Percentiles rank a stretch among this genome's conserved stretches.
These are phyloP conservation scores for Tragelaphus strepsiceros DNA, from an alignment of 2,113 vertebrate species.

Conservation along the genomic window DNA sequence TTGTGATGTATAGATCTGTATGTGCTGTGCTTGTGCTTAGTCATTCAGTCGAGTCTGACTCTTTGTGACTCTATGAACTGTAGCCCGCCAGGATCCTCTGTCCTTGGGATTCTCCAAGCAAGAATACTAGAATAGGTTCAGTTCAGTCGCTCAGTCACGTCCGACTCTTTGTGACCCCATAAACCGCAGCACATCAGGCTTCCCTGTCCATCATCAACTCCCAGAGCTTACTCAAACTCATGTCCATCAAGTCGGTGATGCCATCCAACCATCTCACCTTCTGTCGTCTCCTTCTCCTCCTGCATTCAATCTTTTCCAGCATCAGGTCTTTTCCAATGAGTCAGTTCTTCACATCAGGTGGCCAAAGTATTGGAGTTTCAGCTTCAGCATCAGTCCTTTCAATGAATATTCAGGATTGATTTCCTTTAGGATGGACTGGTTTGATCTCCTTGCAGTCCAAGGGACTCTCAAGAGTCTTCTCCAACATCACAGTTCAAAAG, in stretches of 20 bases:
- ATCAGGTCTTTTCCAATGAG: background rate
- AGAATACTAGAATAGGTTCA: background rate
- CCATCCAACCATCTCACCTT: background rate
- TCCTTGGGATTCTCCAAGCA: background rate
- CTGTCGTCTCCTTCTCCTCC: background rate
- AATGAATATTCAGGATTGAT: background rate
- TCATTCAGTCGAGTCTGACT: background rate
- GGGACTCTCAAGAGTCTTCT: background rate
- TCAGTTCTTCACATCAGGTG: background rate
- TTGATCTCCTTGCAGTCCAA: background rate
- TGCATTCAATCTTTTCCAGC: background rate
- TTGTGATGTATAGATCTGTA: background rate
- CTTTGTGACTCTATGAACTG: background rate
- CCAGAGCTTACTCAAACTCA: background rate
- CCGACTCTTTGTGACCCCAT: background rate
- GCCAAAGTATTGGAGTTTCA: background rate
- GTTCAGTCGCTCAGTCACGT: background rate
- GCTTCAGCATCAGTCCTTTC: background rate
- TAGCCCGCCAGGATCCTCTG: background rate
- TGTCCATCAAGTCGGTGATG: background rate
- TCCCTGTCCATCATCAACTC: background rate
- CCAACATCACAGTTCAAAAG: background rate
- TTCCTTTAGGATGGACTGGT: background rate
- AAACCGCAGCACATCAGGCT: fast-evolving
- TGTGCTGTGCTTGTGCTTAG: background rate